phyloP scores from a whole-genome alignment of 2,113 vertebrate species.

The Sitta europaea region DNA sequence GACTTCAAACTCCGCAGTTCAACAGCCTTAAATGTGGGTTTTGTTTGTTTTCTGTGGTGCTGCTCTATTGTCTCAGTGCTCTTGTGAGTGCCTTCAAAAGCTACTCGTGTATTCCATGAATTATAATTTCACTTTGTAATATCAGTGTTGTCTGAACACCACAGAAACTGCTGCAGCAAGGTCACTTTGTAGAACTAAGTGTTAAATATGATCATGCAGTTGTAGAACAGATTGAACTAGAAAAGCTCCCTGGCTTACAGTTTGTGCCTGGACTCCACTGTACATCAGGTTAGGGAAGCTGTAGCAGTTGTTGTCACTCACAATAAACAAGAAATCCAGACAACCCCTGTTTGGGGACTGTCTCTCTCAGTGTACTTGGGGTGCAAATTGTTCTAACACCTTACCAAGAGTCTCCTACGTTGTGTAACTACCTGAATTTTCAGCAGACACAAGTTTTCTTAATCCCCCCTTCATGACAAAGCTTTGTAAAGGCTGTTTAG shows the following conservation, averaged over 20 bases:
- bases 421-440: background rate
- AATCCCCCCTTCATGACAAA: background rate
- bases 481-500: background rate
- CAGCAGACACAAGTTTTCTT: background rate
- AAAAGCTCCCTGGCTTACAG: background rate
- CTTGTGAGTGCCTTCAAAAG: background rate
- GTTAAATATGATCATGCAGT: background rate
- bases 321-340: background rate
- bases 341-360: background rate
- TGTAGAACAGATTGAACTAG: background rate
- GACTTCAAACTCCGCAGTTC: background rate
- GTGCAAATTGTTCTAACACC: background rate
- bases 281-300: background rate
- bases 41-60: background rate
- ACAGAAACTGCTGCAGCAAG: background rate
- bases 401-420: background rate
- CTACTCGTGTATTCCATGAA: background rate
- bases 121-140: background rate
- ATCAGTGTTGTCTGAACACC: background rate
- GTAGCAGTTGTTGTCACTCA: background rate
- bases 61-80: background rate
- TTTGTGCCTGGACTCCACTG: background rate
- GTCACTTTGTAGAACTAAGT: background rate
- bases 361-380: background rate
- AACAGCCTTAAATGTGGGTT: background rate